These are phyloP conservation scores for Asteroscopus sphinx DNA, from an alignment of 2,888 invertebrate species.

Conservation along the genomic window DNA sequence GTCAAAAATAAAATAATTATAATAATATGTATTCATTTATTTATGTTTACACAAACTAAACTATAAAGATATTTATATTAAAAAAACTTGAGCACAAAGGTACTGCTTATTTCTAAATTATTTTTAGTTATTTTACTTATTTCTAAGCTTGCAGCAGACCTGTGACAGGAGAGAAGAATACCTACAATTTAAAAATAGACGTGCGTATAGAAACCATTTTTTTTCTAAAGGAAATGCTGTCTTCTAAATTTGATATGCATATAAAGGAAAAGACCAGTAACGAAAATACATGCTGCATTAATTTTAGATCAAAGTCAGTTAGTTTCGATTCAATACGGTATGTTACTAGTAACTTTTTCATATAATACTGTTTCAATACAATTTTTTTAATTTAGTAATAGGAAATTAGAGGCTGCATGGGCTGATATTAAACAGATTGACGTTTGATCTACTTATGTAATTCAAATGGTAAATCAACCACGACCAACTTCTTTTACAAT, in stretches of 20 bases:
- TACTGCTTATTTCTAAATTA: too few relatives aligned
- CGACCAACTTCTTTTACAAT: slow-evolving; percentile 17
- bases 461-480: slow-evolving; percentile 12
- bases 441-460: slow-evolving; percentile 12
- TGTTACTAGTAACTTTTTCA: slow-evolving; percentile 1
- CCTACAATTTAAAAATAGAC: too few relatives aligned
- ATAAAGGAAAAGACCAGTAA: slow-evolving; percentile 22
- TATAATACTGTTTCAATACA: slow-evolving; percentile 7
- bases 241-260: too few relatives aligned
- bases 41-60: too few relatives aligned
- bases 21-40: too few relatives aligned
- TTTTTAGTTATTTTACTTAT: too few relatives aligned
- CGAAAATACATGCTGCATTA: slow-evolving; percentile 19
- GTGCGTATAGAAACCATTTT: too few relatives aligned
- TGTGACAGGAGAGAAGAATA: too few relatives aligned
- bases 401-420: slow-evolving; percentile 15
- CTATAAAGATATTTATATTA: too few relatives aligned
- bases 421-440: slow-evolving; percentile 10
- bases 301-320: slow-evolving; percentile 8
- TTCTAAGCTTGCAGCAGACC: too few relatives aligned
- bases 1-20: neutral
- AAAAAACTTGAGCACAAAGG: too few relatives aligned
- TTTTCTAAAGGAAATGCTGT: too few relatives aligned
- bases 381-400: slow-evolving; percentile 14
- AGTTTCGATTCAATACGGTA: slow-evolving; percentile 13